phyloP scores from a whole-genome alignment of 2,797 vertebrate genomes.

The Rhabdophis nuchalis region DNA sequence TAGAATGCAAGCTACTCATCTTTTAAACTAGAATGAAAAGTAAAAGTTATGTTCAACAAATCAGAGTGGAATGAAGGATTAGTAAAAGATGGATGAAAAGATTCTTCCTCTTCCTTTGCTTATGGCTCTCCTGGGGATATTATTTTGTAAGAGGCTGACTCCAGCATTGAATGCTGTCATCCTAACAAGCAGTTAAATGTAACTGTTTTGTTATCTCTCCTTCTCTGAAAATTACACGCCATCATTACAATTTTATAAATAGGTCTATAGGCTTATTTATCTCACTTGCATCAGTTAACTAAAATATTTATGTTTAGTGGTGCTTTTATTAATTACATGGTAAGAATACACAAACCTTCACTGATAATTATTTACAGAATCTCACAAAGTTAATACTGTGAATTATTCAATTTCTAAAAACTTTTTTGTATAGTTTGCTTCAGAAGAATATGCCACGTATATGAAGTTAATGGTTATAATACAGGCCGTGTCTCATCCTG shows the following conservation, averaged over 20 bases:
- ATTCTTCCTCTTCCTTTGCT: not conserved
- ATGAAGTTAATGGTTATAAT: not conserved
- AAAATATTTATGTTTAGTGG: not conserved
- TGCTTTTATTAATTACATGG: not conserved
- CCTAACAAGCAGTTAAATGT: not conserved
- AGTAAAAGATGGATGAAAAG: not conserved
- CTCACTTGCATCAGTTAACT: not conserved
- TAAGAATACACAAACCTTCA: not conserved
- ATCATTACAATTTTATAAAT: not conserved
- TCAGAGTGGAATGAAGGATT: not conserved
- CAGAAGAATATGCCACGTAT: not conserved
- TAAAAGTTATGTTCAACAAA: not conserved
- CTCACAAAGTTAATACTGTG: not conserved
- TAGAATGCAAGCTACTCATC: not conserved
- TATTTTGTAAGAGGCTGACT: not conserved
- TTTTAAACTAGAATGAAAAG: not conserved
- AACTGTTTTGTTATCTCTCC: not conserved
- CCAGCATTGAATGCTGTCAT: not conserved
- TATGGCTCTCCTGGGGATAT: not conserved
- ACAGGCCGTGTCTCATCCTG: not conserved
- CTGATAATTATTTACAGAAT: not conserved
- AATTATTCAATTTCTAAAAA: not conserved
- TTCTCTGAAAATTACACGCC: not conserved
- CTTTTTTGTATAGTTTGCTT: not conserved
- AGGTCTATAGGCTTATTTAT: not conserved